Percentiles rank a stretch among this genome's conserved stretches.
phyloP scores from a whole-genome alignment of 2,888 invertebrate species.

The Zhengitettix transpicula region DNA sequence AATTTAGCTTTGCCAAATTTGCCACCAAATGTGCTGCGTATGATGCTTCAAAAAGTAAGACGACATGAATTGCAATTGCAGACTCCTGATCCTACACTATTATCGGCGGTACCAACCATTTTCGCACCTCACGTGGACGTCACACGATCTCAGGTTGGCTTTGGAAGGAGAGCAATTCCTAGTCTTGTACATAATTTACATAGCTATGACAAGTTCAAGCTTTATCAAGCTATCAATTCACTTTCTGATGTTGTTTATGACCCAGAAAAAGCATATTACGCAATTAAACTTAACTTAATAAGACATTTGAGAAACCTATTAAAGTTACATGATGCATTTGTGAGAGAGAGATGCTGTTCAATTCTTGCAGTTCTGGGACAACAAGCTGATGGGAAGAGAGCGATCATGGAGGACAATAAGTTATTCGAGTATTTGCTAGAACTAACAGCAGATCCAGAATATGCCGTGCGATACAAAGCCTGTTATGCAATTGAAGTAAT shows the following conservation, averaged over 20 bases:
- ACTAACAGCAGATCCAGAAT: conserved; percentile 22
- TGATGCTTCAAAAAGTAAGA: too few species aligned
- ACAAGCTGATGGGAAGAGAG: conserved; percentile 24
- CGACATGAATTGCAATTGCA: too few species aligned
- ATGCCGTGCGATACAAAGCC: conserved; percentile 23
- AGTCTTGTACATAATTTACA: conserved; percentile 26
- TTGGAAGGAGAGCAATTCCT: conserved; percentile 27
- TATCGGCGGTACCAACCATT: conserved; percentile 25
- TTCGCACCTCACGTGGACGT: conserved; percentile 26
- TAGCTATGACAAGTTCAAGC: conserved; percentile 19
- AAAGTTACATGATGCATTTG: conserved; percentile 19
- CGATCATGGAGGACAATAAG: conserved; percentile 22
- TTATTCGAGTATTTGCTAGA: conserved; percentile 22
- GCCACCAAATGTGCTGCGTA: too few species aligned
- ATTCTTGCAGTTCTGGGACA: conserved; percentile 23
- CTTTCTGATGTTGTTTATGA: conserved; percentile 27
- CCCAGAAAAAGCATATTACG: conserved; percentile 28
- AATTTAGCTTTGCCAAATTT: too few species aligned
- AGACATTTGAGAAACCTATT: conserved; percentile 24
- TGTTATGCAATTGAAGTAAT: conserved; percentile 25
- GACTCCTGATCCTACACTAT: too few species aligned
- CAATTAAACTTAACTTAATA: conserved; percentile 24
- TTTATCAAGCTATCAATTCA: conserved; percentile 26
- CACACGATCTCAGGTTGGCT: conserved; percentile 26
- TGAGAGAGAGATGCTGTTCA: conserved; percentile 26